Conservation (phyloP, 2,797 vertebrate genomes). For the Peromyscus attwateri region DNA sequence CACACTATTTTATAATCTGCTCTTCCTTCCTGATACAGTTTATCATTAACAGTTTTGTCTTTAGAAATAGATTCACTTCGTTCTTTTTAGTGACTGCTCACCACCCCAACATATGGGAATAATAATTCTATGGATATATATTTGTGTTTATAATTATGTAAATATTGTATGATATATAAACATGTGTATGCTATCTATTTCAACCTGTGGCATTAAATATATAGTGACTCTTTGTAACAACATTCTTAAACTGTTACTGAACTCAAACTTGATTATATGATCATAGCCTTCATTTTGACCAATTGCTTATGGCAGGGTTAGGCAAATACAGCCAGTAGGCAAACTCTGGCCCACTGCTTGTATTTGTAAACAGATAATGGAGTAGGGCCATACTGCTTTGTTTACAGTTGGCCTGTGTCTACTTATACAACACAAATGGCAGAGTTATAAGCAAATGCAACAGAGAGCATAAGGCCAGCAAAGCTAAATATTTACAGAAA, state of each 20-base stretch:
- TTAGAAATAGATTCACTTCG: background rate
- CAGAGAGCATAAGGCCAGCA: background rate
- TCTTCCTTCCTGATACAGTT: constrained; percentile 42
- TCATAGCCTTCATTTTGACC: constrained; percentile 26
- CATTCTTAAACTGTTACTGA: background rate
- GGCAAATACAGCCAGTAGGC: constrained; percentile 14
- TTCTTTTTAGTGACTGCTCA: constrained; percentile 35
- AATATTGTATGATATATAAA: background rate
- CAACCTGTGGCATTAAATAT: constrained; percentile 38
- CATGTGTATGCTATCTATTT: background rate
- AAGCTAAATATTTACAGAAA: constrained; percentile 60
- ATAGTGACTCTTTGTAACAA: background rate
- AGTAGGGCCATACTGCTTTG: constrained; percentile 19
- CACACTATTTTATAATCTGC: constrained; percentile 17
- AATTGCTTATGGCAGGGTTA: constrained; percentile 7
- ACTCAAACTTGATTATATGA: constrained; percentile 13
- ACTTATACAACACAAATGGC: constrained; percentile 41
- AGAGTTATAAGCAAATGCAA: constrained; percentile 36
- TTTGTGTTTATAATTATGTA: constrained; percentile 18
- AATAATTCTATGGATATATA: constrained; percentile 2
- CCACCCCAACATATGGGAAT: background rate
- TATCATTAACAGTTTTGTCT: background rate
- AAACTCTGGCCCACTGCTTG: background rate
- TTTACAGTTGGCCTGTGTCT: background rate
- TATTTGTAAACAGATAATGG: constrained; percentile 39